Conservation (phyloP, 1,140 invertebrate species). For the Frieseomelitta varia region DNA sequence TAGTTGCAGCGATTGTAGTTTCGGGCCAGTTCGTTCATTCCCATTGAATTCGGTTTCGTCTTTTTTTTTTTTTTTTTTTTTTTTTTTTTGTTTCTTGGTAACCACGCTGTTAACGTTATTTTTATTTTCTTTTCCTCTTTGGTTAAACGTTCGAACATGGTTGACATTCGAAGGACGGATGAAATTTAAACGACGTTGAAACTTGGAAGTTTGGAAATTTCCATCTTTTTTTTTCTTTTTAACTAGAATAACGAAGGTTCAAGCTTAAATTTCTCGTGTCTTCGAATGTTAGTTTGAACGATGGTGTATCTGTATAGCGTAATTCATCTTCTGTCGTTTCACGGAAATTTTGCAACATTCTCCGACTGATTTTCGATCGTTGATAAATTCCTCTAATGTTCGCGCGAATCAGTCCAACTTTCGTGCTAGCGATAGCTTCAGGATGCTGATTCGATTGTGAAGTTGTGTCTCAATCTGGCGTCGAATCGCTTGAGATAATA, state of each 20-base stretch:
- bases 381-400: neutral
- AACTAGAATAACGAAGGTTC: neutral
- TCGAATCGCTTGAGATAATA: neutral
- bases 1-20: neutral
- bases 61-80: no score
- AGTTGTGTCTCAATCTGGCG: no score
- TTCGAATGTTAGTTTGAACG: neutral
- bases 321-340: neutral
- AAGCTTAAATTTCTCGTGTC: neutral
- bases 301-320: neutral
- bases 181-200: no score
- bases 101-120: neutral
- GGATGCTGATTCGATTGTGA: neutral
- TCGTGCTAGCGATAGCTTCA: neutral
- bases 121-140: neutral
- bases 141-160: no score
- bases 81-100: neutral
- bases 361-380: neutral
- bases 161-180: neutral
- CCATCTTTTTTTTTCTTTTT: neutral
- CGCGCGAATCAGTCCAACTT: neutral
- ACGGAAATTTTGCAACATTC: neutral
- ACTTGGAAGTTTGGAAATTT: no score
- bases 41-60: neutral
- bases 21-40: conserved; percentile 3